Evolutionary conservation across 2,113 vertebrate species (phyloP), one percentile per base, ranked within the genome.

Genomic region (Chaenogobius annularis): DNA sequence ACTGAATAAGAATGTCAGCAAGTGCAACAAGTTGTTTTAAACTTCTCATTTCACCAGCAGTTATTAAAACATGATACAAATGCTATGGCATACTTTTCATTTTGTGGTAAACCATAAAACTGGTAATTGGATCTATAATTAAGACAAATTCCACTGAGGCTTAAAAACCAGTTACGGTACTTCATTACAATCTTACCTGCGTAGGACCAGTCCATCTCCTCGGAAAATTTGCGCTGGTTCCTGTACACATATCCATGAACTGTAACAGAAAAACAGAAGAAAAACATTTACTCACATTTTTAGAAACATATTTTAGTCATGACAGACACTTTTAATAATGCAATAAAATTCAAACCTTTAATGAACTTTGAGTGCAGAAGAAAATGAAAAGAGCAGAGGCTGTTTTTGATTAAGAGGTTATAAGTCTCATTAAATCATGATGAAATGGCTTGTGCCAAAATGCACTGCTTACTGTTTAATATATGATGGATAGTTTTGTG

Each of bases 181-280:
- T 31, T 63, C 13, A 61, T 64, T 23, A 69, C 4, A 19, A 10
- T 40, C 87, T 92, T 93, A 98, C 98, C 97, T 87, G 95, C 93
- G 1, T 99, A 99, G 1, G 98, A 98, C 98, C 98, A 99, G 78
- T 98, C 97, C 67, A 98, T 95, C 73, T 96, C 96, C 82, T 98
- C 95, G 67, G 93, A 91, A 89, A 97, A 90, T 90, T 96, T 99
- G 75, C 96, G 91, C 67, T 98, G 97, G 54, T 95, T 95, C 92
- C 96, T 94, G 76, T 95, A 96, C 3, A 81, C 81, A 78, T 97
- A 98, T 83, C 94, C 95, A 70, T 92, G 91, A 70, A 87, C 89
- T 91, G 94, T 56, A 58, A 79, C 43, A 92, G 64, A 86, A 75
- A 37, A 66, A 2, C 20, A 7, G 11, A 14, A 26, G 22, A 1